phyloP scores from a whole-genome alignment of 2,888 invertebrate genomes.

The Trichogramma dendrolimi region DNA sequence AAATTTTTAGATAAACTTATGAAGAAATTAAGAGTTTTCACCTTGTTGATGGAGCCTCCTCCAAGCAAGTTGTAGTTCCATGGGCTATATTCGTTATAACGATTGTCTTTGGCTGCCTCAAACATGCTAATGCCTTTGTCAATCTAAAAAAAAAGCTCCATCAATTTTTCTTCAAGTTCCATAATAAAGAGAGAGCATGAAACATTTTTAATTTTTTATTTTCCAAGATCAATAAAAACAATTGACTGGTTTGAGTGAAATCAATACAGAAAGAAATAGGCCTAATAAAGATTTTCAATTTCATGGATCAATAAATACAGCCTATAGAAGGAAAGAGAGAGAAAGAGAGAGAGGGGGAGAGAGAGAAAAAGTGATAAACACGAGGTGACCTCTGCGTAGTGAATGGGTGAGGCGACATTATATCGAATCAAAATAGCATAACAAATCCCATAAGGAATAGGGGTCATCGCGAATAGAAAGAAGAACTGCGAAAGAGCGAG shows the following conservation, averaged over 20 bases:
- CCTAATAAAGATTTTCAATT: constrained; percentile 5
- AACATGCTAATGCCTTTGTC: constrained; percentile 45
- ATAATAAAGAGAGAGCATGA: not conserved
- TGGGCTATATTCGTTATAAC: constrained; percentile 42
- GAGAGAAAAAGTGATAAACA: not conserved
- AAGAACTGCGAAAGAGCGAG: not conserved
- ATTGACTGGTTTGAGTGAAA: constrained; percentile 5
- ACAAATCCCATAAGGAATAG: not conserved
- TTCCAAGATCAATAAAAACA: not conserved
- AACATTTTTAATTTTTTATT: not conserved
- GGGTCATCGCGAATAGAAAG: not conserved
- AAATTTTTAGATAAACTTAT: not conserved
- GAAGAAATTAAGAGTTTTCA: constrained; percentile 23
- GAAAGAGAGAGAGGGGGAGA: not conserved
- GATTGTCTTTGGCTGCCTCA: constrained; percentile 43
- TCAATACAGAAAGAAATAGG: constrained; percentile 1
- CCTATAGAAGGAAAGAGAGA: not conserved
- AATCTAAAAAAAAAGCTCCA: constrained; percentile 29
- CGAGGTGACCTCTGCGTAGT: too few relatives aligned
- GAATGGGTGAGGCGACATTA: too few relatives aligned
- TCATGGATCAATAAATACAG: constrained; percentile 3
- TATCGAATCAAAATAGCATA: not conserved
- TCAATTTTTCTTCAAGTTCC: not conserved
- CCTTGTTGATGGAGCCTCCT: constrained; percentile 37
- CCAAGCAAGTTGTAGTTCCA: constrained; percentile 46